A percentile compares a stretch with the other conserved stretches of the same genome.
These are phyloP conservation scores for Calephelis nemesis DNA, from an alignment of 1,140 invertebrate genomes.

Conservation along the genomic window DNA sequence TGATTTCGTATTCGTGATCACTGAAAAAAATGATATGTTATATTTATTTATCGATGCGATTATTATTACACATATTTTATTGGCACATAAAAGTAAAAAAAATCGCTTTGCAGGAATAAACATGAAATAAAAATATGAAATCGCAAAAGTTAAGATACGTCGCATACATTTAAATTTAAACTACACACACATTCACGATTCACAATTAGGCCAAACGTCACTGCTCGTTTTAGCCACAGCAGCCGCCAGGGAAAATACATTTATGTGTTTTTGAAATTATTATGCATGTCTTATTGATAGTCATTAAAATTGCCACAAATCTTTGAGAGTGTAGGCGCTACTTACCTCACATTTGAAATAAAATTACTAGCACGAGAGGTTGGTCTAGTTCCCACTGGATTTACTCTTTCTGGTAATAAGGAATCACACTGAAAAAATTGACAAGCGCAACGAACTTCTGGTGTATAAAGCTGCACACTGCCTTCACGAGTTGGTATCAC, in stretches of 20 bases:
- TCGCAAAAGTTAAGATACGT: constrained; percentile 50
- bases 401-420: constrained; percentile 85
- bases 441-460: constrained; percentile 90
- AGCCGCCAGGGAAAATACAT: constrained; percentile 56
- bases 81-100: constrained; percentile 17
- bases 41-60: neutral
- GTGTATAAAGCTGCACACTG: constrained; percentile 83
- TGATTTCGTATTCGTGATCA: constrained; percentile 94
- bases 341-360: constrained; percentile 70
- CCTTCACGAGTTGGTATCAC: constrained; percentile 80
- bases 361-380: constrained; percentile 75
- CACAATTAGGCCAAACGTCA: constrained; percentile 72
- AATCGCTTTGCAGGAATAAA: constrained; percentile 34
- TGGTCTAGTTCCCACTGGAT: constrained; percentile 81
- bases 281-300: constrained; percentile 49
- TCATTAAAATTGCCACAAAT: constrained; percentile 49
- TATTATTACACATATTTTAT: constrained; percentile 13
- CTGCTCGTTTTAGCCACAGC: constrained; percentile 75
- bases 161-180: constrained; percentile 64
- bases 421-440: constrained; percentile 90
- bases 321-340: constrained; percentile 39
- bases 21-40: constrained; percentile 77
- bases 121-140: constrained; percentile 35
- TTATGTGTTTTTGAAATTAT: constrained; percentile 52
- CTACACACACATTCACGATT: constrained; percentile 58